A percentile compares a stretch with the other conserved stretches of the same genome.
Evolutionary conservation across 2,888 invertebrate species (phyloP).

Genomic region (Petrolisthes manimaculis): DNA sequence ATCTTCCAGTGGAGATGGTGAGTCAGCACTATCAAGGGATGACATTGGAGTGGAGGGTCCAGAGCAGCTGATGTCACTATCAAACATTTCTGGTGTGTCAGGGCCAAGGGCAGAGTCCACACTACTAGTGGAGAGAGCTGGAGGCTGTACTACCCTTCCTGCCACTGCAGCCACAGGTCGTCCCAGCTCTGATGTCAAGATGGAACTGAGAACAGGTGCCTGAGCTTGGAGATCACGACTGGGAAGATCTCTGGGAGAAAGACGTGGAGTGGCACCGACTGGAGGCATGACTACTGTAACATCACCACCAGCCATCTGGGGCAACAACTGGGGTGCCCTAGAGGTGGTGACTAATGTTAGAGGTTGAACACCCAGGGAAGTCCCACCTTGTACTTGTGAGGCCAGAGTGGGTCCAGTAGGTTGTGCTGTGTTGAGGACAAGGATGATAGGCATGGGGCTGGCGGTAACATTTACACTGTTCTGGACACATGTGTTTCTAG

Average conservation of each 20-base stretch:
- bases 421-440: constrained; percentile 45
- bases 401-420: constrained; percentile 12
- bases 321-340: constrained; percentile 80
- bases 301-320: constrained; percentile 86
- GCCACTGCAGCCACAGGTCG: background rate
- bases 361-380: constrained; percentile 51
- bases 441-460: constrained; percentile 50
- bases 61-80: constrained; percentile 51
- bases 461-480: constrained; percentile 51
- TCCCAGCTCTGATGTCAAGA: constrained; percentile 47
- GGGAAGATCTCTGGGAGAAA: constrained; percentile 17
- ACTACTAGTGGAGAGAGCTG: constrained; percentile 50
- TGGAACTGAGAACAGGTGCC: constrained; percentile 44
- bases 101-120: constrained; percentile 50
- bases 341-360: constrained; percentile 43
- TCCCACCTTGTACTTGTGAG: constrained; percentile 32
- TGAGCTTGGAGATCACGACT: constrained; percentile 48
- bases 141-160: constrained; percentile 40
- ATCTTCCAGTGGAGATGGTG: constrained; percentile 43
- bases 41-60: constrained; percentile 50
- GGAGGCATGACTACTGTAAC: constrained; percentile 82
- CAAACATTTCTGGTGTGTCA: constrained; percentile 43
- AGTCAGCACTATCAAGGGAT: constrained; percentile 42
- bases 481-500: constrained; percentile 41
- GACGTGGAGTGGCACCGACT: constrained; percentile 69